Conservation (phyloP, 1,140 invertebrate species). For the Lepidurus couesii region DNA sequence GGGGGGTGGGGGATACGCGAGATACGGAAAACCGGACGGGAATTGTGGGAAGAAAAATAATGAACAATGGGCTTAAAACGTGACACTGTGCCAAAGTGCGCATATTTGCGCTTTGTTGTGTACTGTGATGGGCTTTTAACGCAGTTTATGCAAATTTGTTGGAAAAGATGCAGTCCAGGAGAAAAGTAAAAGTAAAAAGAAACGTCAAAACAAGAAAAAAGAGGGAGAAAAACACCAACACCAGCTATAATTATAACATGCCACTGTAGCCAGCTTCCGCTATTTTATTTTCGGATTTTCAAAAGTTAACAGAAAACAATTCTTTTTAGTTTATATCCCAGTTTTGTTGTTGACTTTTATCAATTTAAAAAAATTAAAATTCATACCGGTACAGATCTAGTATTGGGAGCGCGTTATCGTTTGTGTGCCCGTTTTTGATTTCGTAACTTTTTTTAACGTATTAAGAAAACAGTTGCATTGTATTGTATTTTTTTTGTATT, state of each 20-base stretch:
- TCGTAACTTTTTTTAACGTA: not conserved
- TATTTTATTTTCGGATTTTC: no score
- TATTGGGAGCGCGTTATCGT: not conserved
- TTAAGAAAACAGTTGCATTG: not conserved
- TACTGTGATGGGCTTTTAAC: constrained; percentile 17
- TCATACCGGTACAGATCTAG: constrained; percentile 13
- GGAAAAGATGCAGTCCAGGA: not conserved
- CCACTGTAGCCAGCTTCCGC: no score
- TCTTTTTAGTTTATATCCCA: no score
- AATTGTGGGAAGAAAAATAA: not conserved
- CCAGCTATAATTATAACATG: no score
- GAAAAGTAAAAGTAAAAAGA: not conserved
- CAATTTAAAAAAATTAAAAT: not conserved
- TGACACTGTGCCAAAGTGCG: constrained; percentile 20
- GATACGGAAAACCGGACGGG: not conserved
- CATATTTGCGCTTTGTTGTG: not conserved
- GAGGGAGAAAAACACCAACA: not conserved
- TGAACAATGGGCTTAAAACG: not conserved
- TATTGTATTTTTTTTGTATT: not conserved
- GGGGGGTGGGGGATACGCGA: not conserved
- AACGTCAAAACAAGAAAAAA: not conserved
- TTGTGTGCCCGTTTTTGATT: not conserved
- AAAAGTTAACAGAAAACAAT: no score
- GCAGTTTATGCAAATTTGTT: not conserved
- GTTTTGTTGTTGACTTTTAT: not conserved